Base-by-base conservation (phyloP, 2,113 vertebrate species). In the Rhinolophus ferrumequinum region DNA sequence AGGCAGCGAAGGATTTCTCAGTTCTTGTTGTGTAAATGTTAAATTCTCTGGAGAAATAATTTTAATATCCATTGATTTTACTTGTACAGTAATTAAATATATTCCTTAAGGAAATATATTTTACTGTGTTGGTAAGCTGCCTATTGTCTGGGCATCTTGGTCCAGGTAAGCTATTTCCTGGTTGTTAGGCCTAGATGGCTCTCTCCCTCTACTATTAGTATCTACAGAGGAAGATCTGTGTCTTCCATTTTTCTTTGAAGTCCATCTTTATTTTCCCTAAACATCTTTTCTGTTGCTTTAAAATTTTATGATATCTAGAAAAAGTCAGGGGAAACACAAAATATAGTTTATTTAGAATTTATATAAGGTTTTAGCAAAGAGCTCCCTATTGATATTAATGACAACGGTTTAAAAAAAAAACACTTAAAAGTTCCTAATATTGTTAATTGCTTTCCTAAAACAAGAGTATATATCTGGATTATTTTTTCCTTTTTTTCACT, bases 61-160 rank as follows among this genome's bases (percentile, higher is more conserved):
- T 96, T 97, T 86, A 97, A 93, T 97, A 95, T 95, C 95, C 89
- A 97, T 96, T 96, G 97, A 97, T 96, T 97, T 97, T 94, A 96
- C 79, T 94, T 92, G 69, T 87, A 95, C 41, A 73, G 38, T 97
- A 97, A 97, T 98, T 97, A 97, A 97, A 97, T 94, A 47, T 76
- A 84, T 95, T 89, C 96, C 86, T 94, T 89, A 90, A 67, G 58
- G 93, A 97, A 96, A 97, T 95, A 91, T 64, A 69, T 62, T 90
- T 88, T 41, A 76, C 58, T 62, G 47, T 95, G 7, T 52, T 79
- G n/a, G 18, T 77, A 97, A 96, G 41, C 24, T 94, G 89, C 47
- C 72, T 87, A 67, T 92, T 97, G 69, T 97, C 81, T 88, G 12
- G 64, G 35, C 18, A 56, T 86, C 64, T 91, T 83, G 58, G 82